Evolutionary conservation across 2,797 vertebrate genomes (phyloP).

Genomic region (Ispidina lecontei): DNA sequence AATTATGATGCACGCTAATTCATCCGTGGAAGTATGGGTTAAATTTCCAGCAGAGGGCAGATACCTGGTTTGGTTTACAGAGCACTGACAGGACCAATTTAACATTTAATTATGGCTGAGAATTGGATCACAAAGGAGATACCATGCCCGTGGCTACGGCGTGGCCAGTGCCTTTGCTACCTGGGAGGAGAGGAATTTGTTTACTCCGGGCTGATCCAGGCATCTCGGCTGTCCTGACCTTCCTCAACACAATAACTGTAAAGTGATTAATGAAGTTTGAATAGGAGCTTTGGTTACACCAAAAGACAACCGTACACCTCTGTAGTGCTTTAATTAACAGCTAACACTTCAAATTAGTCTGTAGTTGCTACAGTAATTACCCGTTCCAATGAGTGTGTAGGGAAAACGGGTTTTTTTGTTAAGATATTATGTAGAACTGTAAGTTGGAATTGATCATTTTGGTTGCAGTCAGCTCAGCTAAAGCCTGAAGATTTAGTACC

Average conservation of each 20-base stretch:
- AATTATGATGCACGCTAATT: slow-evolving; percentile 93
- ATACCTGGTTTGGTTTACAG: slow-evolving; percentile 87
- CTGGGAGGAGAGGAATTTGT: slow-evolving; percentile 80
- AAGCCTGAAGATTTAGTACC: background rate
- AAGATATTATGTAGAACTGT: background rate
- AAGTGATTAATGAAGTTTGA: slow-evolving; percentile 85
- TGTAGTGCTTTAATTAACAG: slow-evolving; percentile 89
- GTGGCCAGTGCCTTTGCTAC: slow-evolving; percentile 49
- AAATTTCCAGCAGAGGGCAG: slow-evolving; percentile 88
- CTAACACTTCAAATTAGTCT: slow-evolving; percentile 84
- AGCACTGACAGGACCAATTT: slow-evolving; percentile 80
- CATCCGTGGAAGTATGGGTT: slow-evolving; percentile 85
- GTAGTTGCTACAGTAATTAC: slow-evolving; percentile 81
- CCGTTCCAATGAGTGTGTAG: slow-evolving; percentile 55
- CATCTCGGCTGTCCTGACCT: slow-evolving; percentile 75
- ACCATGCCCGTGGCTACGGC: slow-evolving; percentile 26
- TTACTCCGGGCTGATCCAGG: slow-evolving; percentile 75
- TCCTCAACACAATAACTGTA: slow-evolving; percentile 77
- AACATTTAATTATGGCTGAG: slow-evolving; percentile 88
- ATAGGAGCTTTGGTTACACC: slow-evolving; percentile 85
- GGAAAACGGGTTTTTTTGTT: slow-evolving; percentile 20
- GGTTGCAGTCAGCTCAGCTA: background rate
- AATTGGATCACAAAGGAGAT: slow-evolving; percentile 78
- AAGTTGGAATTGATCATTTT: background rate
- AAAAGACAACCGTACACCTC: slow-evolving; percentile 84